A percentile compares a stretch with the other conserved stretches of the same genome.
phyloP scores from a whole-genome alignment of 1,140 invertebrate genomes.

The Physella acuta region DNA sequence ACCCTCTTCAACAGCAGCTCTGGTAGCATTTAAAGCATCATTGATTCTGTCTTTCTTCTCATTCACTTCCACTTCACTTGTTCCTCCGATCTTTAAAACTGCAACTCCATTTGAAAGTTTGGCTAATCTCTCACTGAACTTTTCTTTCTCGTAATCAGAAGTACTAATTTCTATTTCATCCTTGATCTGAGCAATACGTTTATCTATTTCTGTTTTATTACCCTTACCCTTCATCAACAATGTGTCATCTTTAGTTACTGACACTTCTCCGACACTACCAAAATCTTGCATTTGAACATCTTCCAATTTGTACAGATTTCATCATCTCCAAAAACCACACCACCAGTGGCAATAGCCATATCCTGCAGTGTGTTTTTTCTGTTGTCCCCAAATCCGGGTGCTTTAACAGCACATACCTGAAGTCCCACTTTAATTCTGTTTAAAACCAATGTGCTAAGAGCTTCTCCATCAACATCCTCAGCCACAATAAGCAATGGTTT shows the following conservation, averaged over 20 bases:
- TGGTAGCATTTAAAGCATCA: constrained; percentile 96
- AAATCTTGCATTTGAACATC: constrained; percentile 85
- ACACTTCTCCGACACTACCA: constrained; percentile 91
- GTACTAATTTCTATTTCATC: constrained; percentile 93
- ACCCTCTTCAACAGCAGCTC: constrained; percentile 98
- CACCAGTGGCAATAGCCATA: constrained; percentile 96
- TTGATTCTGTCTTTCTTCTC: constrained; percentile 99
- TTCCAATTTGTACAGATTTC: constrained; percentile 92
- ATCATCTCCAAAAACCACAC: constrained; percentile 94
- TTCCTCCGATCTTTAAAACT: constrained; percentile 92
- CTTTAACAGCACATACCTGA: constrained; percentile 95
- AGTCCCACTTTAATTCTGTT: constrained; percentile 96
- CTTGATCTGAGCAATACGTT: constrained; percentile 86
- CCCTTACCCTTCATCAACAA: constrained; percentile 88
- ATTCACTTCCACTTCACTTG: constrained; percentile 97
- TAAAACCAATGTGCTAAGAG: constrained; percentile 93
- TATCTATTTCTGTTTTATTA: constrained; percentile 82
- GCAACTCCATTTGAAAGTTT: constrained; percentile 92
- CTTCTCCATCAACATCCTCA: constrained; percentile 99
- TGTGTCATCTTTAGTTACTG: constrained; percentile 98
- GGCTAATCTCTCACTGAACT: constrained; percentile 93
- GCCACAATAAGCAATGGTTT: constrained; percentile 97
- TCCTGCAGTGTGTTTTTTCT: constrained; percentile 95
- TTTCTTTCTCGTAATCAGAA: constrained; percentile 99
- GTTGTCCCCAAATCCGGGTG: constrained; percentile 99